A percentile compares a stretch with the other conserved stretches of the same genome.
Evolutionary conservation across 2,113 vertebrate species (phyloP).

Genomic region (Phoenicopterus ruber): DNA sequence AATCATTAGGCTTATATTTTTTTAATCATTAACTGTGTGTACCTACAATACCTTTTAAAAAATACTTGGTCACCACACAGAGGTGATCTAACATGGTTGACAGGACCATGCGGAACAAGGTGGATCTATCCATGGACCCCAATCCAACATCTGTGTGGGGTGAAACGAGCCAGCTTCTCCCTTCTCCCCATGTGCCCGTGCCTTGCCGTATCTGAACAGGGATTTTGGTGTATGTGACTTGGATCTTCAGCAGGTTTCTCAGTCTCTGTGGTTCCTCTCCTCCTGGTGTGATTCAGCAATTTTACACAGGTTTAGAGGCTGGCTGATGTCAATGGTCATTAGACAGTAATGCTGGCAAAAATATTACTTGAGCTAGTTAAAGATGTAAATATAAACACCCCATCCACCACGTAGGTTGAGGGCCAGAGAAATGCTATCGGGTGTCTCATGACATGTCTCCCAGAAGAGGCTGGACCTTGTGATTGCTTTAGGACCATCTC

Average conservation of each 20-base stretch:
- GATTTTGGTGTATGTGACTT: neutral
- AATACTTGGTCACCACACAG: neutral
- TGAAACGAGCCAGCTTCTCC: neutral
- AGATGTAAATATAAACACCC: neutral
- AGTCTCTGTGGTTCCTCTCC: neutral
- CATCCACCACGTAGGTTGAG: neutral
- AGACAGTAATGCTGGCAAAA: neutral
- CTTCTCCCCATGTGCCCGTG: neutral
- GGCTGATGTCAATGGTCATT: neutral
- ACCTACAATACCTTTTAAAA: neutral
- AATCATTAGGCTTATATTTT: neutral
- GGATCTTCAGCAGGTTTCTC: neutral
- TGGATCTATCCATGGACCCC: neutral
- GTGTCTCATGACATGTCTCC: neutral
- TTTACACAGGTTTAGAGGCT: neutral
- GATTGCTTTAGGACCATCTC: neutral
- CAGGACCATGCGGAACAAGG: neutral
- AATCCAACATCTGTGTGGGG: neutral
- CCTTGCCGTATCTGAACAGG: neutral
- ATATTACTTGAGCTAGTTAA: neutral
- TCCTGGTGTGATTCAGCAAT: neutral
- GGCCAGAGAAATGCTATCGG: neutral
- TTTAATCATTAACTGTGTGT: neutral
- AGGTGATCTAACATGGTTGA: neutral
- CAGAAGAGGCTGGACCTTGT: neutral